Evolutionary conservation across 2,888 invertebrate genomes (phyloP), one percentile per base, ranked within the genome.

Genomic region (Drosophila robusta): DNA sequence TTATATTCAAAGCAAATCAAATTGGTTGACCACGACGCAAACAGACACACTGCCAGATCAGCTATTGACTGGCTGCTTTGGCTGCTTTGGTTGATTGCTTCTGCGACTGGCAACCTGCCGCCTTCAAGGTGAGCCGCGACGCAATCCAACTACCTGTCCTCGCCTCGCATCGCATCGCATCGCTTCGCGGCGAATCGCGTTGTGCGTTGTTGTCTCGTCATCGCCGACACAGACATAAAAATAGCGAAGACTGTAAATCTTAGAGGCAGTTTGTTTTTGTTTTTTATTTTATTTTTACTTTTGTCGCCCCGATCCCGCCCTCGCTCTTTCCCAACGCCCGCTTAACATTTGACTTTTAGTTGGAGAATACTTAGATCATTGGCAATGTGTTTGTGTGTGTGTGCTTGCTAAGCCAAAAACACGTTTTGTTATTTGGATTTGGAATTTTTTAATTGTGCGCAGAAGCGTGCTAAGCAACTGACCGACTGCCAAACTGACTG

Each of bases 101-200:
- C 29, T 51, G 36, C 52, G 55, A 51, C 58, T 36, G 56, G 45
- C 60, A 61, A 50, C 64, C 56, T 54, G 71, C 54, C 56, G 57
- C 51, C 56, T 57, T 73, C 82, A 83, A 83, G 82, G 82, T 88
- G 87, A 83, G 69, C 87, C 26, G 66, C 78, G 52, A 70, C 75
- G 79, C 64, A 80, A 84, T 80, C 80, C 51, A 88, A 86, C 66
- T 87, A 82, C 76, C 79, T 82, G 76, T 81, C 85, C 69, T 42
- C 68, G 44, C 63, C 36, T 54, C 56, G 45, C 34, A 18, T 49
- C 56, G 26, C 38, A 49, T 54, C 68, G 46, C 42, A 38, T 49
- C 66, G 54, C 26, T 9, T 44, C 39, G 34, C 34, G 9, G 29
- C 56, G 18, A 39, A 24, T 58, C 46, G 46, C 18, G 14, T 34